Conservation (phyloP, 1,140 invertebrate species). For the Gryllus bimaculatus region DNA sequence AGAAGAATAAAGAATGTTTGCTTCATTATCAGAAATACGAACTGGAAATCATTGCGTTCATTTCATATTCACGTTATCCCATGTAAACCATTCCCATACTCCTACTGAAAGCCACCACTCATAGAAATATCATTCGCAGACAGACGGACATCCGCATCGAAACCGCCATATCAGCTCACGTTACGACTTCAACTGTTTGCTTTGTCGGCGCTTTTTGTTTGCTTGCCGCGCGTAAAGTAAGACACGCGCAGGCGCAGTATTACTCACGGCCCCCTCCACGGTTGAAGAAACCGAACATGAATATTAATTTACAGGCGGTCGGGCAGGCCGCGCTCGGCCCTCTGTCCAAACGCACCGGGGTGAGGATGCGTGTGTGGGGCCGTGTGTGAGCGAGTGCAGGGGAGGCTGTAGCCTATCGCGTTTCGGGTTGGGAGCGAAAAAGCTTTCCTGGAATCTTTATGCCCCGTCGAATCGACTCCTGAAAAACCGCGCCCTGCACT, state of each 20-base stretch:
- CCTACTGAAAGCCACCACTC: too few relatives aligned
- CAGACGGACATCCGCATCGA: too few relatives aligned
- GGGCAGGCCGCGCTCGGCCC: background rate
- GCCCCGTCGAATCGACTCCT: background rate
- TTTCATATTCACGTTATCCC: too few relatives aligned
- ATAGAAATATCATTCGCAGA: too few relatives aligned
- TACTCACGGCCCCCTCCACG: background rate
- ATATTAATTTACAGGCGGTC: background rate
- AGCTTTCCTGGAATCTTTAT: background rate
- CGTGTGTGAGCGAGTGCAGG: background rate
- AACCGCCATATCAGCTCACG: too few relatives aligned
- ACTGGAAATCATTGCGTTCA: too few relatives aligned
- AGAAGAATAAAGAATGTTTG: too few relatives aligned
- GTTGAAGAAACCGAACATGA: background rate
- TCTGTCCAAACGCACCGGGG: background rate
- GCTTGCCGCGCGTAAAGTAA: background rate
- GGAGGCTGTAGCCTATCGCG: background rate
- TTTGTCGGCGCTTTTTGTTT: background rate
- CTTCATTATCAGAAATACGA: too few relatives aligned
- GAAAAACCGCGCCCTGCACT: background rate
- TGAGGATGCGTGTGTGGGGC: background rate
- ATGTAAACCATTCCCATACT: too few relatives aligned
- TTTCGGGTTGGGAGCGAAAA: background rate
- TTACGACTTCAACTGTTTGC: background rate
- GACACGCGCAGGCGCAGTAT: background rate